Percentiles rank a stretch among this genome's conserved stretches.
phyloP scores from a whole-genome alignment of 2,797 vertebrate genomes.

The Petrocephalus schoutedeni region DNA sequence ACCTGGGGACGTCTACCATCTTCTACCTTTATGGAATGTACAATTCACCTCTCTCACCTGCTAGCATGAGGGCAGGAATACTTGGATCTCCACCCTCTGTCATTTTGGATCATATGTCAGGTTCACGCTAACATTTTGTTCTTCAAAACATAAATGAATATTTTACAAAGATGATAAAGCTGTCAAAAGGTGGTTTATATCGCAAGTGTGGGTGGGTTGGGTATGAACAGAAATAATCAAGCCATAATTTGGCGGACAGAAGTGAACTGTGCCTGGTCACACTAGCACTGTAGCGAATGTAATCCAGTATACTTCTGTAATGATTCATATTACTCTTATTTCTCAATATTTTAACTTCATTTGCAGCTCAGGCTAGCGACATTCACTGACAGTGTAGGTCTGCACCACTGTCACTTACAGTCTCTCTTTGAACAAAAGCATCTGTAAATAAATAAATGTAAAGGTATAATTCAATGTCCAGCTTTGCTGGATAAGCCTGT shows the following conservation, averaged over 20 bases:
- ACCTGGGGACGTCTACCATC: background rate
- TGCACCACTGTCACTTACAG: background rate
- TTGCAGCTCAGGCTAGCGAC: background rate
- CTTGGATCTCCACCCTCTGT: background rate
- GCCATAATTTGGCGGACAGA: background rate
- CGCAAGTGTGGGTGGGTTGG: background rate
- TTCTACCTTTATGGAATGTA: background rate
- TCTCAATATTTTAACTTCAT: background rate
- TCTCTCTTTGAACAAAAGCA: background rate
- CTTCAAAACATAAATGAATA: background rate
- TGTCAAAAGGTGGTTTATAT: background rate
- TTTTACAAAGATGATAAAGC: background rate
- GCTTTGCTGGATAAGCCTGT: background rate
- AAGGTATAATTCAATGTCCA: background rate
- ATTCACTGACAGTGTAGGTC: background rate
- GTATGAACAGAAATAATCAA: background rate
- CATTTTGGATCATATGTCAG: background rate
- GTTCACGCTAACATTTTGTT: background rate
- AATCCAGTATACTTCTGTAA: background rate
- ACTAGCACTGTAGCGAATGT: background rate
- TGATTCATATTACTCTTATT: background rate
- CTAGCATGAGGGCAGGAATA: background rate
- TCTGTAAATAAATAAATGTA: background rate
- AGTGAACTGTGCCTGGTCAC: background rate
- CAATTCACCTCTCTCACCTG: background rate